Evolutionary conservation across 2,888 invertebrate species (phyloP).

Genomic region (Norana najaformis): DNA sequence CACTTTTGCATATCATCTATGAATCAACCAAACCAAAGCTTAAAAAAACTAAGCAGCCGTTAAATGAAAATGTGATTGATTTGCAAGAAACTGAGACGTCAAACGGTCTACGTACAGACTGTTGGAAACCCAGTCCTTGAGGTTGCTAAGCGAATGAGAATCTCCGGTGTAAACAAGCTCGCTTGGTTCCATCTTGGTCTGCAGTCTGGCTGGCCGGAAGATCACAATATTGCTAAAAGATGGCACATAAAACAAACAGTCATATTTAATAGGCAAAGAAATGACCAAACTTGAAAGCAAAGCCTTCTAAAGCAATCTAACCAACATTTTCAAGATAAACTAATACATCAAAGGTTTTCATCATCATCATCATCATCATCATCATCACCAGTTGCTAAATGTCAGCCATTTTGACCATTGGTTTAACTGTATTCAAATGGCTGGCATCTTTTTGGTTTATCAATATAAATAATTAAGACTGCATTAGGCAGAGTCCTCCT

Average conservation of each 20-base stretch:
- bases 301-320: background rate
- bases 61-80: background rate
- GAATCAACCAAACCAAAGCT: background rate
- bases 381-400: no score
- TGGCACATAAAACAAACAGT: background rate
- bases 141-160: constrained; percentile 67
- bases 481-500: no score
- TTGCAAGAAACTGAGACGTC: background rate
- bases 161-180: constrained; percentile 77
- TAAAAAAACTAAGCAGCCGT: no score
- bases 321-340: background rate
- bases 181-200: constrained; percentile 89
- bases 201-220: constrained; percentile 83
- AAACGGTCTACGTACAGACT: constrained; percentile 74
- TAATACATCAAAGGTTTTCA: background rate
- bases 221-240: constrained; percentile 66
- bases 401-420: background rate
- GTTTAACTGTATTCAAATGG: no score
- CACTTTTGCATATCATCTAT: background rate
- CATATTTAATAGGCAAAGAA: background rate
- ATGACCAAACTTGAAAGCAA: background rate
- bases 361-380: no score
- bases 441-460: no score
- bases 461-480: no score
- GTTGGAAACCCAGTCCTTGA: constrained; percentile 80